These are phyloP conservation scores for Steinernema scapterisci DNA, from an alignment of 2,888 invertebrate genomes.

Conservation along the genomic window DNA sequence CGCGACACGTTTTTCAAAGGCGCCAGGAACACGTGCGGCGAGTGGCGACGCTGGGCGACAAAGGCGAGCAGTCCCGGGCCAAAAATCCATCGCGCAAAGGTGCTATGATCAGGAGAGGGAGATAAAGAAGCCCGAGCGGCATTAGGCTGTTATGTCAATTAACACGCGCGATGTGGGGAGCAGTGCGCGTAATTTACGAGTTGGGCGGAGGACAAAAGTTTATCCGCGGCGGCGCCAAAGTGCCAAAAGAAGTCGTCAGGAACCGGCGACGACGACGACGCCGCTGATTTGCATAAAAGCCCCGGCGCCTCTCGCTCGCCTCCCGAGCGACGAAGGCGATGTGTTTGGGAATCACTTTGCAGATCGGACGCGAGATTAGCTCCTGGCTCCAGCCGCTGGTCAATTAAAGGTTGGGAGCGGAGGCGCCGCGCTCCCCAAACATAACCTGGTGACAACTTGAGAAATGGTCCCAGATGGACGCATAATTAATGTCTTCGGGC, in stretches of 20 bases:
- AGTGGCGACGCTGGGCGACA: background rate
- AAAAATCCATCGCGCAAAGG: conserved; percentile 8
- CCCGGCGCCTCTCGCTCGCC: conserved; percentile 1
- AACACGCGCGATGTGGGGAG: conserved; percentile 12
- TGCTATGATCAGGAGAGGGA: background rate
- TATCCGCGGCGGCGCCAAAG: conserved; percentile 22
- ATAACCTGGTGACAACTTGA: background rate
- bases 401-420: background rate
- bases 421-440: background rate
- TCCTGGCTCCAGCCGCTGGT: conserved; percentile 4
- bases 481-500: background rate
- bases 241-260: conserved; percentile 1
- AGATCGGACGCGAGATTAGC: conserved; percentile 26
- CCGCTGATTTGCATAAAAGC: conserved; percentile 26
- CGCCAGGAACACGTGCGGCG: conserved; percentile 11
- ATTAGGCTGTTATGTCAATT: conserved; percentile 5
- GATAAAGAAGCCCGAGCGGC: background rate
- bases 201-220: conserved; percentile 8
- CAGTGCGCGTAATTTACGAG: conserved; percentile 23
- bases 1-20: background rate
- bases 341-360: conserved; percentile 9
- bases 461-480: background rate
- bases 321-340: background rate
- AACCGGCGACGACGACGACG: too few relatives aligned
- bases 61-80: background rate